A percentile compares a stretch with the other conserved stretches of the same genome.
phyloP scores from a whole-genome alignment of 2,113 vertebrate species.

The Oreocharis arfaki region DNA sequence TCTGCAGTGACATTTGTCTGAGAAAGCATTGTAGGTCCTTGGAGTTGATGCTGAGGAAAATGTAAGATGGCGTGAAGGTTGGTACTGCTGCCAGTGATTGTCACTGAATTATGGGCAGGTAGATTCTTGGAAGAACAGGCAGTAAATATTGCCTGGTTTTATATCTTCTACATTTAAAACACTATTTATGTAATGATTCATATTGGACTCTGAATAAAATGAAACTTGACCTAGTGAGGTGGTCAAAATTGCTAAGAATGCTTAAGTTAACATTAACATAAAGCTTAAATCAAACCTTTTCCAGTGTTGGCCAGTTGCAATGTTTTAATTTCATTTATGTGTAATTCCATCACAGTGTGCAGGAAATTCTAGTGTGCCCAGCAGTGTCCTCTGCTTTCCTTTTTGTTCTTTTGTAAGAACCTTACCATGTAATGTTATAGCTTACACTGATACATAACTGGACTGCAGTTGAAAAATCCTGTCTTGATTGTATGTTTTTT shows the following conservation, averaged over 20 bases:
- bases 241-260: neutral
- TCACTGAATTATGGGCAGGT: neutral
- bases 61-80: neutral
- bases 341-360: neutral
- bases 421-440: rapidly evolving
- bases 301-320: neutral
- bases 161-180: neutral
- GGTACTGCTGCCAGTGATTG: neutral
- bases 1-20: neutral
- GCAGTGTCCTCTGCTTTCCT: neutral
- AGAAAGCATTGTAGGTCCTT: neutral
- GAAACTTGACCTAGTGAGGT: neutral
- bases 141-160: neutral
- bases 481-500: neutral
- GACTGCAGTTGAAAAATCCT: neutral
- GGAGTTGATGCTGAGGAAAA: neutral
- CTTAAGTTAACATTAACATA: neutral
- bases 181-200: neutral
- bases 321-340: neutral
- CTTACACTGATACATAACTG: neutral
- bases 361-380: neutral
- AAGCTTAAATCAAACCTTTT: neutral
- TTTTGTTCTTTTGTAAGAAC: neutral
- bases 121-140: neutral
- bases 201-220: neutral